These are phyloP conservation scores for Zelleria hepariella DNA, from an alignment of 2,888 invertebrate genomes.

Conservation along the genomic window DNA sequence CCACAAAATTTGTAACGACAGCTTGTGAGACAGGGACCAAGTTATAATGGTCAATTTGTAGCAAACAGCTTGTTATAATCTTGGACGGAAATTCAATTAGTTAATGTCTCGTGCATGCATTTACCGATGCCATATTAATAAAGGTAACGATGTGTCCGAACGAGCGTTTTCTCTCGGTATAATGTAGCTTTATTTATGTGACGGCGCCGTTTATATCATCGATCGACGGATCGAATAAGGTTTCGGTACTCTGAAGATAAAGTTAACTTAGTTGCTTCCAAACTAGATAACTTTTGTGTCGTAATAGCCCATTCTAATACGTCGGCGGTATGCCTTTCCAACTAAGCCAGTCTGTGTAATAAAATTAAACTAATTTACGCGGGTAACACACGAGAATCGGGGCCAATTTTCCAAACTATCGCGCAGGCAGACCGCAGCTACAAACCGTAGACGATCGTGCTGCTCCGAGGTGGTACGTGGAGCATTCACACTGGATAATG, in stretches of 20 bases:
- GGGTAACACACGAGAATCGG: not conserved
- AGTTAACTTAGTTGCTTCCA: too few relatives aligned
- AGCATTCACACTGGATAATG: not conserved
- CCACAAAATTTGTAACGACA: not conserved
- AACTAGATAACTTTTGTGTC: not conserved
- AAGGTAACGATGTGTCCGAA: not conserved
- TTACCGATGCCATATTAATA: not conserved
- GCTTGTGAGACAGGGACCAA: not conserved
- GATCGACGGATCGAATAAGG: too few relatives aligned
- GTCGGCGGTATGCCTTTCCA: not conserved
- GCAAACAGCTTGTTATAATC: constrained; percentile 5
- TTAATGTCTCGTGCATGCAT: constrained; percentile 1
- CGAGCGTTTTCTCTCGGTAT: not conserved
- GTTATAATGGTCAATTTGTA: not conserved
- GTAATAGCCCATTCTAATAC: not conserved
- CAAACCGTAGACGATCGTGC: not conserved
- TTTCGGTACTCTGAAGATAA: too few relatives aligned
- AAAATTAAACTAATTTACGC: not conserved
- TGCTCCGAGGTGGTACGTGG: not conserved
- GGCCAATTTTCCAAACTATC: not conserved
- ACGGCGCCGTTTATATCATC: too few relatives aligned
- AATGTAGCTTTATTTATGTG: not conserved
- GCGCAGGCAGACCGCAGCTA: not conserved
- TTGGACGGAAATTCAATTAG: not conserved
- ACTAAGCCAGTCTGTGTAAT: not conserved